Percentiles rank a stretch among this genome's conserved stretches.
phyloP scores from a whole-genome alignment of 2,888 invertebrate genomes.

The Lamellibrachia satsuma region DNA sequence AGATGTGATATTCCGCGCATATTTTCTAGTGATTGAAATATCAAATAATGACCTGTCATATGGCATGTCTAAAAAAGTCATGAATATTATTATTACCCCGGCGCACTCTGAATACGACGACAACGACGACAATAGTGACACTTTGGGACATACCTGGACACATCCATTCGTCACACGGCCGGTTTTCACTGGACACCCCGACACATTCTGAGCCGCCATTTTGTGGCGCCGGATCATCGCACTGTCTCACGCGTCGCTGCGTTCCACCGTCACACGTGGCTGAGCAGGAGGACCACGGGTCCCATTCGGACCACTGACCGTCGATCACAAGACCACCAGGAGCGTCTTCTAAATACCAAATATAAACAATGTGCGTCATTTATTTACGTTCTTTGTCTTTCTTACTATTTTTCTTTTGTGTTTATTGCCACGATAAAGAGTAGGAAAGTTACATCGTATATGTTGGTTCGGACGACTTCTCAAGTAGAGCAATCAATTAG shows the following conservation, averaged over 20 bases:
- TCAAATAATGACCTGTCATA: not conserved
- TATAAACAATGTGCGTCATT: no score
- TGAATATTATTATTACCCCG: not conserved
- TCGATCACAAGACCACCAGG: not conserved
- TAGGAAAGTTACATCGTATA: no score
- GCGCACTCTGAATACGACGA: not conserved
- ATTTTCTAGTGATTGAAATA: not conserved
- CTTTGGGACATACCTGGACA: not conserved
- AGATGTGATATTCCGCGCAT: not conserved
- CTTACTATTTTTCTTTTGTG: not conserved
- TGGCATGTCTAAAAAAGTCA: not conserved
- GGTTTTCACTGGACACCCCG: not conserved
- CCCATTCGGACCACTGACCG: not conserved
- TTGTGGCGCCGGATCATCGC: slow-evolving; percentile 4
- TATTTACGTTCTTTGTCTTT: not conserved
- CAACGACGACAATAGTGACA: not conserved
- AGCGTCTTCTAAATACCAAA: not conserved
- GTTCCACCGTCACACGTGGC: not conserved
- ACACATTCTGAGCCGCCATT: not conserved
- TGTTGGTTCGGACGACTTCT: no score
- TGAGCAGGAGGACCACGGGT: not conserved
- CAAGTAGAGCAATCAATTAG: not conserved
- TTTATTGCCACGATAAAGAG: not conserved
- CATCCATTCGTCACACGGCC: not conserved
- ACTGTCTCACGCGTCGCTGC: not conserved